These are phyloP conservation scores for Halcyon malimbica DNA, from an alignment of 2,113 vertebrate genomes.

Conservation along the genomic window DNA sequence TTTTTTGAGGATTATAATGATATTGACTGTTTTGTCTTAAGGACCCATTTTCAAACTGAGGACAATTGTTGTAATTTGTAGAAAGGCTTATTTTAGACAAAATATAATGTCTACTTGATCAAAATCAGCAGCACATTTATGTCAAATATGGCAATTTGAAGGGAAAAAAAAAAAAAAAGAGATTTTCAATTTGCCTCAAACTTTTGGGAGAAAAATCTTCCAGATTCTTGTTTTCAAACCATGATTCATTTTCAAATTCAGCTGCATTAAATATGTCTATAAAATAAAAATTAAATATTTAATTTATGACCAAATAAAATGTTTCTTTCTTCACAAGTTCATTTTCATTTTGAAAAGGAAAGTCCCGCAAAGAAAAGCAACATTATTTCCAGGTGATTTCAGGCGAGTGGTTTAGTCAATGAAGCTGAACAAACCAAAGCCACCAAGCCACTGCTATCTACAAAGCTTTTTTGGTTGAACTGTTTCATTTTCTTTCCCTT, in stretches of 20 bases:
- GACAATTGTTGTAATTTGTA: neutral
- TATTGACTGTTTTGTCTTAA: neutral
- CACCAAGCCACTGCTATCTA: neutral
- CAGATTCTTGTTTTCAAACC: neutral
- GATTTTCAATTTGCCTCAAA: neutral
- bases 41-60: neutral
- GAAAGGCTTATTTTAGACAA: neutral
- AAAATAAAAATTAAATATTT: neutral
- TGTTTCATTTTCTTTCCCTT: neutral
- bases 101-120: neutral
- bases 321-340: neutral
- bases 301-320: neutral
- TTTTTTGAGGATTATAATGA: neutral
- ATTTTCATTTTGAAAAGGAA: neutral
- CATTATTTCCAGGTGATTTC: neutral
- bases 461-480: neutral
- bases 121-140: neutral
- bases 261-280: neutral
- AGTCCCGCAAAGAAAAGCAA: neutral
- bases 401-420: neutral
- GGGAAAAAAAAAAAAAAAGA: neutral
- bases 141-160: neutral
- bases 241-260: neutral
- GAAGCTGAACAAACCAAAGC: neutral
- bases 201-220: neutral